A percentile compares a stretch with the other conserved stretches of the same genome.
phyloP scores from a whole-genome alignment of 2,888 invertebrate species.

The Desoria tigrina region DNA sequence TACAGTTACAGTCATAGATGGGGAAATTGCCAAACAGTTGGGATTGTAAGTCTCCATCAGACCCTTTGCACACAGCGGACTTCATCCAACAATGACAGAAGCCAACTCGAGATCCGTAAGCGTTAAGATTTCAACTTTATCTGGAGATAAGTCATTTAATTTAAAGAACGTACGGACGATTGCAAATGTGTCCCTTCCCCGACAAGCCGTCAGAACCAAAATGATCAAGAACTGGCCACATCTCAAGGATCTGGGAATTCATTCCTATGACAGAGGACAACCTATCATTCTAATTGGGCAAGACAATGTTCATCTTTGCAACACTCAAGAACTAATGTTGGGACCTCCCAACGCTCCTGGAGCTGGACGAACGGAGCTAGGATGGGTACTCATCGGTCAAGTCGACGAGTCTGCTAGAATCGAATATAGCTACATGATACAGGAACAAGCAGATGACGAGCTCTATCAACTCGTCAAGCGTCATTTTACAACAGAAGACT shows the following conservation, averaged over 20 bases:
- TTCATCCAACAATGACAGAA: neutral
- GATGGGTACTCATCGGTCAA: slow-evolving; percentile 27
- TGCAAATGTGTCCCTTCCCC: slow-evolving; percentile 5
- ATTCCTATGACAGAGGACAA: neutral
- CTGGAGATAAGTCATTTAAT: neutral
- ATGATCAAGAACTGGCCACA: slow-evolving; percentile 13
- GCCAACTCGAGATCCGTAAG: neutral
- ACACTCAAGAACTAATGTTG: neutral
- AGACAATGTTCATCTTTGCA: slow-evolving; percentile 17
- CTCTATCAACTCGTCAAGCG: neutral
- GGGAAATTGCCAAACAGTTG: slow-evolving; percentile 16
- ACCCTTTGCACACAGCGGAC: slow-evolving; percentile 7
- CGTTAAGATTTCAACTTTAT: neutral
- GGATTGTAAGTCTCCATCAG: slow-evolving; percentile 6
- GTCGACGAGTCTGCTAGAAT: neutral
- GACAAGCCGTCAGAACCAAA: slow-evolving; percentile 12
- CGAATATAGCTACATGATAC: neutral
- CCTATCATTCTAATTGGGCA: slow-evolving; percentile 29
- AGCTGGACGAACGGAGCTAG: slow-evolving; percentile 10
- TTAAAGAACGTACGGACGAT: neutral
- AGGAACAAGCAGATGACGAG: neutral
- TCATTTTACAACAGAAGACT: neutral
- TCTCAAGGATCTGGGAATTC: neutral
- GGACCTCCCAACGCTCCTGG: slow-evolving; percentile 17
- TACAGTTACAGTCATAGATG: slow-evolving; percentile 20